These are phyloP conservation scores for Thermophis baileyi DNA, from an alignment of 2,113 vertebrate species.

Conservation along the genomic window DNA sequence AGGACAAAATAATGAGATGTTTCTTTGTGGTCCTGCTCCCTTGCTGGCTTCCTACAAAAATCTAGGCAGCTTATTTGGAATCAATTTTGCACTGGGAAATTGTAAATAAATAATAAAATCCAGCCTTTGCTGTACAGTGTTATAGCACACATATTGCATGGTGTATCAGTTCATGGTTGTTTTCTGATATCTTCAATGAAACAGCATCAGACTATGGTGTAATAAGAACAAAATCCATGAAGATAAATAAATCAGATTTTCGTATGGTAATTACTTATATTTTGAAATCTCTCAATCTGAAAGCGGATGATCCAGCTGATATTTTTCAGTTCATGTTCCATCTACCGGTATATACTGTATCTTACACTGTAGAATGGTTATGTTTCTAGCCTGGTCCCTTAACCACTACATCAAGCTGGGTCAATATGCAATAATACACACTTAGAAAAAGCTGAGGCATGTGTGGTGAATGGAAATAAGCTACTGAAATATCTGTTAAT, in stretches of 20 bases:
- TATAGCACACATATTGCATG: background rate
- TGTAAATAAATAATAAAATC: background rate
- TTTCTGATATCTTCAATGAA: background rate
- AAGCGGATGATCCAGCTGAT: background rate
- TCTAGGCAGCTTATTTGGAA: background rate
- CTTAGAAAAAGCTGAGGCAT: background rate
- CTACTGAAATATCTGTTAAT: background rate
- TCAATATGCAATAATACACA: background rate
- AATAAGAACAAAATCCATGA: background rate
- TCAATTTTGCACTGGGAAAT: background rate
- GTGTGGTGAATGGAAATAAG: background rate
- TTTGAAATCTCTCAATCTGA: background rate
- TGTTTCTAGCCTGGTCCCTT: background rate
- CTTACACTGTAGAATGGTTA: background rate
- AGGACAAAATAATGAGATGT: background rate
- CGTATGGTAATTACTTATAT: background rate
- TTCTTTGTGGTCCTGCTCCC: background rate
- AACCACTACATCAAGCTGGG: background rate
- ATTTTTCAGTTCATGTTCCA: background rate
- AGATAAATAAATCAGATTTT: background rate
- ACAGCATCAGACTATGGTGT: background rate
- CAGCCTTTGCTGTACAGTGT: background rate
- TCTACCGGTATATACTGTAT: background rate
- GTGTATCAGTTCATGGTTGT: background rate
- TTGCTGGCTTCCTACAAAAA: background rate